Percentiles rank a stretch among this genome's conserved stretches.
Conservation (phyloP, 2,113 vertebrate genomes). For the Heliornis fulica region DNA sequence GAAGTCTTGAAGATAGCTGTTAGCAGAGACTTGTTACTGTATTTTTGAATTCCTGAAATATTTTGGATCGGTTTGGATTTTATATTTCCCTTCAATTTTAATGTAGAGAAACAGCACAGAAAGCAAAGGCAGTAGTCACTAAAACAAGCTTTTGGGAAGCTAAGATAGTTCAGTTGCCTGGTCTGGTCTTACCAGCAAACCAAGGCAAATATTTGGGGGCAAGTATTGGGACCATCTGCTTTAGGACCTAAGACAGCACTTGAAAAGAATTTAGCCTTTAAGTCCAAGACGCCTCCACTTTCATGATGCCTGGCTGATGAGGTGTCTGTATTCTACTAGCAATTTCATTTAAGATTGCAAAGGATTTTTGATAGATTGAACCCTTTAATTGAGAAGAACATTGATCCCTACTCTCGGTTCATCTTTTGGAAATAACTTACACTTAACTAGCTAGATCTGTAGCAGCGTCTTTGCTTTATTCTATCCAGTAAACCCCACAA, state of each 20-base stretch:
- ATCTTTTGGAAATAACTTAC: neutral
- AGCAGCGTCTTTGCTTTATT: neutral
- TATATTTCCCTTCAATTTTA: neutral
- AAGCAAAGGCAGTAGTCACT: neutral
- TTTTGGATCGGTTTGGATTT: neutral
- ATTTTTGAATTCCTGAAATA: neutral
- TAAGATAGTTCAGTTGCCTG: neutral
- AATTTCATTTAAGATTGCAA: neutral
- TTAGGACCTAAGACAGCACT: neutral
- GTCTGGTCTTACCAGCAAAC: neutral
- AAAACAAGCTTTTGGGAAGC: neutral
- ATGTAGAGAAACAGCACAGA: neutral
- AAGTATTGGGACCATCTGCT: neutral
- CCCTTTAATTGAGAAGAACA: neutral
- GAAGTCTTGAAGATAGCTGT: neutral
- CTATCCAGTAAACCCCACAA: neutral
- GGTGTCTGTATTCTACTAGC: neutral
- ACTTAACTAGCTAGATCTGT: neutral
- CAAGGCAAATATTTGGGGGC: neutral
- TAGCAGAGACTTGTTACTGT: neutral
- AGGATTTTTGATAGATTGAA: neutral
- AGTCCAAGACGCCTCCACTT: neutral
- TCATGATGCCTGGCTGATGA: neutral
- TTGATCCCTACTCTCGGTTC: neutral
- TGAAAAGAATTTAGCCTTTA: neutral